A percentile compares a stretch with the other conserved stretches of the same genome.
These are phyloP conservation scores for Sakesphorus luctuosus DNA, from an alignment of 2,113 vertebrate species.

Conservation along the genomic window DNA sequence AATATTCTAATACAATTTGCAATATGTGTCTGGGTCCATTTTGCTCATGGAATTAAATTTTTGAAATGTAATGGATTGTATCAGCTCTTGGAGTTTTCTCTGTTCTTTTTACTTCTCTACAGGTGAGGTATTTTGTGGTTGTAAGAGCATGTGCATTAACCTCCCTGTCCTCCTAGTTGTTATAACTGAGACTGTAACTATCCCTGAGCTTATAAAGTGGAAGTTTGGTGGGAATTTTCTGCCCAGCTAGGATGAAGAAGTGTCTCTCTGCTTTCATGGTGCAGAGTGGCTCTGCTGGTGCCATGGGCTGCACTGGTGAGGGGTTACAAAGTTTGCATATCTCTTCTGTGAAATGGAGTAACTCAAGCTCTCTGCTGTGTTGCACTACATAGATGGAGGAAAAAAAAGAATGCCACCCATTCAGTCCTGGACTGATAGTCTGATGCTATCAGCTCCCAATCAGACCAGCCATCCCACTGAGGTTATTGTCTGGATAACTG, in stretches of 20 bases:
- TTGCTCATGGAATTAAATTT: slow-evolving; percentile 44
- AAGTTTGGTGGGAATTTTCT: neutral
- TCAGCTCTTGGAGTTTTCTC: slow-evolving; percentile 28
- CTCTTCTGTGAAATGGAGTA: neutral
- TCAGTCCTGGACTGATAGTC: neutral
- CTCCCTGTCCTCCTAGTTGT: neutral
- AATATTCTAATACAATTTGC: slow-evolving; percentile 63
- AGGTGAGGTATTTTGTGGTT: neutral
- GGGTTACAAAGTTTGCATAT: neutral
- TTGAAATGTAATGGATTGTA: slow-evolving; percentile 22
- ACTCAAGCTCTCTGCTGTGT: neutral
- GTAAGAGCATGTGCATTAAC: neutral
- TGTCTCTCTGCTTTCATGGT: neutral
- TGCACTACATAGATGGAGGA: neutral
- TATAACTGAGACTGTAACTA: neutral
- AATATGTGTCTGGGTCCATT: slow-evolving; percentile 42
- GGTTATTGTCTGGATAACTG: neutral
- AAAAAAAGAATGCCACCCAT: neutral
- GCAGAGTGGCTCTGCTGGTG: neutral
- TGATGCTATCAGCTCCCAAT: neutral
- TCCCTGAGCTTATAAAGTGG: neutral
- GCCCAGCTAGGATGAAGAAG: neutral
- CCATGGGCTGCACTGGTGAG: neutral
- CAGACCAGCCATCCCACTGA: neutral
- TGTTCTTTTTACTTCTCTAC: slow-evolving; percentile 2